A percentile compares a stretch with the other conserved stretches of the same genome.
These are phyloP conservation scores for Lepidocyrtinus sp. DNA, from an alignment of 2,888 invertebrate species.

Conservation along the genomic window DNA sequence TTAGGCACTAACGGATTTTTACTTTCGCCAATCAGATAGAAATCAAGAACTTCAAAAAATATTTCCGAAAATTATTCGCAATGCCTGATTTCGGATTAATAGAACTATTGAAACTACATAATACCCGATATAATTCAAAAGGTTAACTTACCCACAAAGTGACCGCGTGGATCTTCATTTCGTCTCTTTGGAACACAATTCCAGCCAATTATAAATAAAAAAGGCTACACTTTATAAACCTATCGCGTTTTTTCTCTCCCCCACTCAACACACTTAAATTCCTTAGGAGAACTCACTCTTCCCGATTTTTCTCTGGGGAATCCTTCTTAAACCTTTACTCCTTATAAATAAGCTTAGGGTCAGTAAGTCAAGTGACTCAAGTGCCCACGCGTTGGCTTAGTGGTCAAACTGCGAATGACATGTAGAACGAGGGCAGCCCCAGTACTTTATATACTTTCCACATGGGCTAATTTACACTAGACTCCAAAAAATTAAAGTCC, in stretches of 20 bases:
- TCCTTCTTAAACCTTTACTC: background rate
- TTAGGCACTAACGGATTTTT: background rate
- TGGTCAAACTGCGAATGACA: slow-evolving; percentile 55
- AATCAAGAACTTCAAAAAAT: background rate
- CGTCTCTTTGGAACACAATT: slow-evolving; percentile 21
- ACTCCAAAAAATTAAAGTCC: background rate
- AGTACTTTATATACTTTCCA: slow-evolving; percentile 57
- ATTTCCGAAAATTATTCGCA: background rate
- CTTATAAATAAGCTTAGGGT: background rate
- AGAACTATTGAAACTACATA: background rate
- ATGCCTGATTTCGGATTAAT: background rate
- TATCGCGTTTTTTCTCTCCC: background rate
- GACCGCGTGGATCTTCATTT: slow-evolving; percentile 55
- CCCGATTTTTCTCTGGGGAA: slow-evolving; percentile 20
- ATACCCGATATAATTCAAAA: background rate
- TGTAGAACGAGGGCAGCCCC: slow-evolving; percentile 40
- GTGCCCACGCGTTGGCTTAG: slow-evolving; percentile 8
- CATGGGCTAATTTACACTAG: slow-evolving; percentile 46
- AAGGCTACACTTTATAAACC: background rate
- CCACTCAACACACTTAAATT: background rate
- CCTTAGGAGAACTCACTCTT: background rate
- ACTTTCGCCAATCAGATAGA: background rate
- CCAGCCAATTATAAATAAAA: slow-evolving; percentile 3
- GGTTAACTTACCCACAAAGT: slow-evolving; percentile 55
- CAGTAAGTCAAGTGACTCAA: background rate